These are phyloP conservation scores for Alectura lathami DNA, from an alignment of 2,113 vertebrate species.

Conservation along the genomic window DNA sequence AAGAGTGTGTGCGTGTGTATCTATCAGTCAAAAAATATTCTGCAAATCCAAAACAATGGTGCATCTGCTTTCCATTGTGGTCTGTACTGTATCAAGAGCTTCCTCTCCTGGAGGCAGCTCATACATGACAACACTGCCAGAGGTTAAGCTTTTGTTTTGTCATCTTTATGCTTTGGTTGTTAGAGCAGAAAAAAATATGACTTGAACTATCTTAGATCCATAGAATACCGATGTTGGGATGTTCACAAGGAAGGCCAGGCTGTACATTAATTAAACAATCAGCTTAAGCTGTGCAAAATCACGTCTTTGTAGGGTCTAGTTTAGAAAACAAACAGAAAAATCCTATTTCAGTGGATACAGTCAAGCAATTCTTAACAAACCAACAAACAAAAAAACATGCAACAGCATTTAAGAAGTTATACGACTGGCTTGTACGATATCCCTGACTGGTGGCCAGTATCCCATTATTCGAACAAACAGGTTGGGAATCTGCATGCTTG, in stretches of 20 bases:
- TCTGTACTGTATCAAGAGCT: background rate
- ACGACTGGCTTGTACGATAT: background rate
- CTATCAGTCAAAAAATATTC: background rate
- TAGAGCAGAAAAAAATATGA: background rate
- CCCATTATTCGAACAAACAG: background rate
- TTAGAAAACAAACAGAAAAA: background rate
- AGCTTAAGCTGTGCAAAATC: background rate
- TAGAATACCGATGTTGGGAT: background rate
- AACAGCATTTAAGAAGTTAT: background rate
- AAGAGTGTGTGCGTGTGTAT: background rate
- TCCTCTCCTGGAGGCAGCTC: background rate
- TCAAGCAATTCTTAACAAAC: background rate
- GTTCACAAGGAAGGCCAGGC: background rate
- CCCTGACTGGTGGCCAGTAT: background rate
- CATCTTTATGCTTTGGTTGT: background rate
- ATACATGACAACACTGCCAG: background rate
- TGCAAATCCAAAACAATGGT: background rate
- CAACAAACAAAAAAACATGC: background rate
- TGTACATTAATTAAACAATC: background rate
- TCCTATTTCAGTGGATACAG: background rate
- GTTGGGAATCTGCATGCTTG: background rate
- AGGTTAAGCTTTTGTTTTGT: background rate
- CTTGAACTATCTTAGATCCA: background rate
- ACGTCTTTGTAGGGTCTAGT: background rate
- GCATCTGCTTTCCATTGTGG: background rate